Base-by-base conservation (phyloP, 2,113 vertebrate species). In the Parus major region DNA sequence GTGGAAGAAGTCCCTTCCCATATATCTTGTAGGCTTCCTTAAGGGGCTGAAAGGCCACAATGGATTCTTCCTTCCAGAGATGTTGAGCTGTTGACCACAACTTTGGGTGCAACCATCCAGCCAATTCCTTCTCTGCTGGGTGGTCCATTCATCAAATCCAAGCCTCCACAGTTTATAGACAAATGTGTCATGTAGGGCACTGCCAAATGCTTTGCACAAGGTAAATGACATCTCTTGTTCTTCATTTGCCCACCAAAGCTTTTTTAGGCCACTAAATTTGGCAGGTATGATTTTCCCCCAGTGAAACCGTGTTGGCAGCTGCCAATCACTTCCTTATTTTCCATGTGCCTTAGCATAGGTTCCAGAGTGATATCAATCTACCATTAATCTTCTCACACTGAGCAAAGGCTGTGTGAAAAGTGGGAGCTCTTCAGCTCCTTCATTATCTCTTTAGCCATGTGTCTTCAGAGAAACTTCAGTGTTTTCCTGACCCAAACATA, bases 401-500 rank as follows among this genome's bases (percentile, higher is more conserved):
- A 78, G 39, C 39, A 78, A 92, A 84, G 76, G 70, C 65, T 88
- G 15, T 39, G n/a, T 56, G 68, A 59, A 77, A 73, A 93, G 65
- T 76, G 60, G 70, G 86, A 53, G 42, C 65, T 78, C 75, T 68
- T 94, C 64, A 90, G 65, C 85, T 91, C 84, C 73, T 92, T 84
- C 71, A 73, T 89, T 91, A 78, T 95, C 87, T 94, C 75, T 96
- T 94, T 92, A 94, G 81, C 75, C 61, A 82, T 64, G 75, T 81
- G 56, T 88, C 77, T 96, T 96, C 65, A 85, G 68, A 78, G 55
- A 61, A 95, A 72, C 80, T 59, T 84, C 65, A 73, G 39, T 56
- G 50, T 88, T 96, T 94, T 96, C 57, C 77, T 91, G 73, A 94
- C 95, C 88, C 78, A 93, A 95, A 76, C 57, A 86, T 29, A 88